Conservation (phyloP, 2,888 invertebrate species). For the Amphipyra berbera region DNA sequence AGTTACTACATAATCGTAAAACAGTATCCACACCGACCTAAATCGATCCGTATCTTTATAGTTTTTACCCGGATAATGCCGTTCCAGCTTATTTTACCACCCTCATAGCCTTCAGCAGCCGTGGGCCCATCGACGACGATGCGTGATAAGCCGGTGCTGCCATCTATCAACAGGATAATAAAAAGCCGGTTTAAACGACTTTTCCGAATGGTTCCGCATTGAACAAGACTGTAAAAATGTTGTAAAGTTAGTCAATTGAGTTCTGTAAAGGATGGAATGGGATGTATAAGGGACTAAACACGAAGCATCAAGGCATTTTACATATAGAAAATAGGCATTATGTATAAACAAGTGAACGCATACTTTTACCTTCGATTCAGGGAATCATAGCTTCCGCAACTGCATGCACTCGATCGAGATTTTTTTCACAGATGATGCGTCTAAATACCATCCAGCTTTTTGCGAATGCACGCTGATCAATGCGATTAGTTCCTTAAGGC, state of each 20-base stretch:
- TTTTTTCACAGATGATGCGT: no score
- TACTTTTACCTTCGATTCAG: no score
- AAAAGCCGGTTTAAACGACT: conserved; percentile 38
- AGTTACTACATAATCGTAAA: conserved; percentile 28
- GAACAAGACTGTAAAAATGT: conserved; percentile 45
- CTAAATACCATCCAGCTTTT: no score
- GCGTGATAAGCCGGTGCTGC: conserved; percentile 18
- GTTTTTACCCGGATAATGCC: conserved; percentile 6
- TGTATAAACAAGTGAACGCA: no score
- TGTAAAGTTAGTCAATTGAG: conserved; percentile 40
- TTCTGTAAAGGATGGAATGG: conserved; percentile 8
- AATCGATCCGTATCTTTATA: conserved; percentile 32
- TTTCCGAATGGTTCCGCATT: conserved; percentile 29
- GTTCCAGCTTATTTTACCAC: conserved; percentile 28
- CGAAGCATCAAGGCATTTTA: no score
- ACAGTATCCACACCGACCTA: conserved; percentile 1
- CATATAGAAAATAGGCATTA: no score
- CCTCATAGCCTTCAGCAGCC: conserved; percentile 17
- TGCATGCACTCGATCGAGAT: no score
- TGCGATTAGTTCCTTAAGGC: no score
- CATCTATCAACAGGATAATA: conserved; percentile 38
- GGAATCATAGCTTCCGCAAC: no score
- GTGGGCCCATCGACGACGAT: conserved; percentile 16
- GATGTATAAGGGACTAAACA: neutral
- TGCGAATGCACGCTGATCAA: no score